Evolutionary conservation across 2,797 vertebrate species (phyloP).

Genomic region (Bovichtus variegatus): DNA sequence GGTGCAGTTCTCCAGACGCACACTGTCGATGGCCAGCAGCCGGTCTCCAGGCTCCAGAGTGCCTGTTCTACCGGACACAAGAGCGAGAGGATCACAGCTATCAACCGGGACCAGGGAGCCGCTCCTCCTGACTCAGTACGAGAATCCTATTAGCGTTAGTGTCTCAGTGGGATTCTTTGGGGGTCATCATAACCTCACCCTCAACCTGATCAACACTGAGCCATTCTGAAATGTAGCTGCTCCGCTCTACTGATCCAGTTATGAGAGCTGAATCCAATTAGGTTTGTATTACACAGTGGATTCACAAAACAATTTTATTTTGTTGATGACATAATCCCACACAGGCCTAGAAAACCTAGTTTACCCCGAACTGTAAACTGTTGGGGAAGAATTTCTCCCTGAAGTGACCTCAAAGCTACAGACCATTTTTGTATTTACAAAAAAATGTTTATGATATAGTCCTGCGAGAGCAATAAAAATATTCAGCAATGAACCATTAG

Average conservation of each 20-base stretch:
- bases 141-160: conserved; percentile 72
- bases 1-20: conserved; percentile 95
- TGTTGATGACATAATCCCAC: conserved; percentile 37
- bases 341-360: conserved; percentile 8
- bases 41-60: conserved; percentile 97
- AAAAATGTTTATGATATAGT: not conserved
- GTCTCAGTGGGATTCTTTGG: conserved; percentile 55
- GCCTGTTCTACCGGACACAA: conserved; percentile 88
- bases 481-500: too few species aligned
- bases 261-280: conserved; percentile 76
- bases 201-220: conserved; percentile 69
- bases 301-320: conserved; percentile 44
- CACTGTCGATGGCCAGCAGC: conserved; percentile 96
- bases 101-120: conserved; percentile 33
- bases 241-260: conserved; percentile 75
- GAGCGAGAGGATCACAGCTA: conserved; percentile 49
- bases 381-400: not conserved
- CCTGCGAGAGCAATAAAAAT: not conserved
- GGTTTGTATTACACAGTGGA: conserved; percentile 49
- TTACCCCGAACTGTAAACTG: conserved; percentile 5
- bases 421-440: not conserved
- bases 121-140: conserved; percentile 53
- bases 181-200: conserved; percentile 73
- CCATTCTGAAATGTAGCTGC: conserved; percentile 58
- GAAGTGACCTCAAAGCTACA: not conserved